Percentiles rank a stretch among this genome's conserved stretches.
Conservation (phyloP, 35 echinoderm and acorn worm genomes). For the Anneissia japonica region DNA sequence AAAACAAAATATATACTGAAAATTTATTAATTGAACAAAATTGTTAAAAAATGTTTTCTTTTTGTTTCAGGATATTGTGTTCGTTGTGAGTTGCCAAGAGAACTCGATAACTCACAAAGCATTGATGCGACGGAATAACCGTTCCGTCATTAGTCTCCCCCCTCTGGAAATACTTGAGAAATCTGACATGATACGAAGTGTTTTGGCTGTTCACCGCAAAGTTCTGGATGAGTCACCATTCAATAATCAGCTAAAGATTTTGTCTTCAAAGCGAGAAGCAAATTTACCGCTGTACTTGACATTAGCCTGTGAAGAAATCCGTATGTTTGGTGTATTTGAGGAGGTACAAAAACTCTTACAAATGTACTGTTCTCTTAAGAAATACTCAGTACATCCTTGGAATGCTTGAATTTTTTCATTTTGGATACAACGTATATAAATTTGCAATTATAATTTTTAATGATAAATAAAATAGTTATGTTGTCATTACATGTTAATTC, state of each 20-base stretch:
- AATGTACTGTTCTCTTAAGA: no score
- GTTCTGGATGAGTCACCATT: constrained; percentile 91
- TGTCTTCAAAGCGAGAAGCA: constrained; percentile 84
- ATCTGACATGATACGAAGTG: constrained; percentile 65
- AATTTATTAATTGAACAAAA: no score
- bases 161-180: constrained; percentile 87
- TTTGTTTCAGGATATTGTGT: constrained; percentile 64
- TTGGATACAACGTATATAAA: no score
- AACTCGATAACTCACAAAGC: constrained; percentile 57
- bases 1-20: no score
- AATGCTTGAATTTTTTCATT: no score
- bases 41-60: no score
- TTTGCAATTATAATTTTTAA: no score
- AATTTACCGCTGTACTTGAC: constrained; percentile 75
- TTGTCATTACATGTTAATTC: no score
- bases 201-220: constrained; percentile 66
- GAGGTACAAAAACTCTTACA: constrained; percentile 46
- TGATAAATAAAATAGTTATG: no score
- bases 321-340: constrained; percentile 97
- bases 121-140: constrained; percentile 27
- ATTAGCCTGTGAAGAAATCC: constrained; percentile 92
- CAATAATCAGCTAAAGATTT: constrained; percentile 96
- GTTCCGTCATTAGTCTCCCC: constrained; percentile 34
- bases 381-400: no score
- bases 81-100: constrained; percentile 57